Evolutionary conservation across 2,797 vertebrate genomes (phyloP).

Genomic region (Todus mexicanus): DNA sequence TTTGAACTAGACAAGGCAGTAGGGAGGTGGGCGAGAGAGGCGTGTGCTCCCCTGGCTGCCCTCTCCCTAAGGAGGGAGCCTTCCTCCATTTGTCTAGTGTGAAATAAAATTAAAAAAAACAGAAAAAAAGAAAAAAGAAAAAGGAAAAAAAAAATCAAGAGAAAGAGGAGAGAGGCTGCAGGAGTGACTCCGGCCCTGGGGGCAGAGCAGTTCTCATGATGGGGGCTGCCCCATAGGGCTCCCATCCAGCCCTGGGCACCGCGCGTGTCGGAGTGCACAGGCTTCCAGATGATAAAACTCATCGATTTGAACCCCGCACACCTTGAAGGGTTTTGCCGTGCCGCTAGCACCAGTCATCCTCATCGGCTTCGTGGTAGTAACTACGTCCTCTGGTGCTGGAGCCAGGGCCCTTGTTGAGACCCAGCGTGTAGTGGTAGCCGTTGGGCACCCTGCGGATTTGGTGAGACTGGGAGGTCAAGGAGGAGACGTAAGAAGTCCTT

Average conservation of each 20-base stretch:
- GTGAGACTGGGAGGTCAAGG: slow-evolving; percentile 83
- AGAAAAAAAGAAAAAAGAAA: too few relatives aligned
- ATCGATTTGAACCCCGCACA: slow-evolving; percentile 73
- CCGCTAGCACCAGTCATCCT: slow-evolving; percentile 96
- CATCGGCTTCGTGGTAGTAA: slow-evolving; percentile 85
- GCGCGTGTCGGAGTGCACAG: slow-evolving; percentile 33
- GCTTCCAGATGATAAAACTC: slow-evolving; percentile 93
- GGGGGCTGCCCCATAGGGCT: neutral
- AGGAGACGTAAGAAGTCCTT: slow-evolving; percentile 82
- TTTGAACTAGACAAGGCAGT: slow-evolving; percentile 45
- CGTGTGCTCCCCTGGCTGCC: neutral
- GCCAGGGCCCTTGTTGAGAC: slow-evolving; percentile 74
- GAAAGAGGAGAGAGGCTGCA: slow-evolving; percentile 19
- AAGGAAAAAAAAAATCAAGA: neutral
- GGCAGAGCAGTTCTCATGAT: neutral
- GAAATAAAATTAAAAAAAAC: neutral
- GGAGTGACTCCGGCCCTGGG: neutral
- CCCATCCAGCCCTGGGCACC: neutral
- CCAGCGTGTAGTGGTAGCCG: slow-evolving; percentile 86
- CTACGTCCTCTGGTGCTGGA: slow-evolving; percentile 77
- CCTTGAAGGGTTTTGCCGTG: slow-evolving; percentile 14
- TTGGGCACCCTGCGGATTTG: slow-evolving; percentile 87
- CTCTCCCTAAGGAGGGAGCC: neutral
- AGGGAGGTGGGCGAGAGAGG: neutral
- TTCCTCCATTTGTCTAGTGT: slow-evolving; percentile 17